Evolutionary conservation across 2,797 vertebrate species (phyloP), one percentile per base, ranked within the genome.

Genomic region (Silurus aristotelis): DNA sequence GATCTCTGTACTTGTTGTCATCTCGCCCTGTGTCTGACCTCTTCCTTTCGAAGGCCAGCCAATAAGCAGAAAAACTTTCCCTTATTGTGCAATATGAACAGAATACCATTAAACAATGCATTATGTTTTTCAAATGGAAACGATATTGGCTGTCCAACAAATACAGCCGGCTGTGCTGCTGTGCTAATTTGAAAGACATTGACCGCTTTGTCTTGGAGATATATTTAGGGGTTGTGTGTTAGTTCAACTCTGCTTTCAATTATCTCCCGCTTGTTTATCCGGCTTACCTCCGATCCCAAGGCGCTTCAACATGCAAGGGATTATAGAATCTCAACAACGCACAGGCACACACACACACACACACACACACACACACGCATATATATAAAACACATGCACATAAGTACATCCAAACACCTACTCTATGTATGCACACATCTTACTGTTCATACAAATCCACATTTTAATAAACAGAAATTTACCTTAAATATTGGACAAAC

Each of bases 181-280:
- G 25, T 80, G 19, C 61, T 84, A 72, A 84, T 83, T 38, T 46
- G 14, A 88, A 71, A 83, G 70, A 83, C 75, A 85, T 76, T 64
- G 78, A 84, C 80, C 66, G 60, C 66, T 73, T 87, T 80, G 80
- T 85, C 60, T 70, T 83, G 55, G 67, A 82, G 46, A 73, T 72
- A 80, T 84, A 79, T 84, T 78, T 86, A 79, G 61, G 68, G 75
- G 43, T 58, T 83, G 84, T 86, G 84, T 87, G 83, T 88, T 86
- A 89, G 87, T 78, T 83, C 87, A 66, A 76, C 76, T 92, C 88
- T 93, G 91, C 89, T 94, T 93, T 90, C 89, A 93, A 94, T 93
- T 93, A 93, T 84, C 87, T 85, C 75, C n/a, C 80, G 90, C 89
- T 90, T 91, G 89, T 92, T 90, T 91, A 91, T 91, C 90, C 89